Evolutionary conservation across 2,888 invertebrate genomes (phyloP), one percentile per base, ranked within the genome.

Genomic region (Drosophila koepferae): DNA sequence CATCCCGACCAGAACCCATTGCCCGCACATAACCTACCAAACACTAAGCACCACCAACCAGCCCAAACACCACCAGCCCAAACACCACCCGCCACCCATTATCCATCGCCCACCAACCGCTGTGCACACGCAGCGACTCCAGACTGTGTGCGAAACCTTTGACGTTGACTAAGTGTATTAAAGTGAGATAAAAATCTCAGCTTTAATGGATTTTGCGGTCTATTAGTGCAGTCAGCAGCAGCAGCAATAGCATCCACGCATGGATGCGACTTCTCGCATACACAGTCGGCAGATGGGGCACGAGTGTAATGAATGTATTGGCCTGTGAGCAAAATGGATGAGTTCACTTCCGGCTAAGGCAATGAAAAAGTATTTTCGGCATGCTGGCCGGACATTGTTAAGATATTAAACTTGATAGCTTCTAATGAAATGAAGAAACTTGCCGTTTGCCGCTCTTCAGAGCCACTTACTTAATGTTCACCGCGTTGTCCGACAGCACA

Each of bases 401-500:
- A 71, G 62, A 70, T 72, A 75, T 77, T 81, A 68, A 63, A 62
- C 63, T 77, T 80, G 63, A 72, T 72, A 62, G 61, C 63, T 72
- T 72, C 28, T 65, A 77, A 73, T 54, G 65, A 54, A 75, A 75
- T 64, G 49, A 60, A 63, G 41, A 65, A 76, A 63, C 12, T 77
- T 23, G 34, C 40, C 34, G 38, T 23, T 41, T 43, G 28, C 5
- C 20, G 12, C 28, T 9, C 18, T 40, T 8, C 2, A 14, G 12
- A 20, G 36, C 14, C 28, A 90, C 90, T 87, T 64, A 93, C 93
- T 93, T 89, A 23, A 96, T 94, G 69, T 94, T 93, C 12, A 95
- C 95, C 53, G 95, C 94, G 84, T 94, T 94, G 9, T 94, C 93
- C 63, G 95, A 95, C 12, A 95, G 81, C 55, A 94, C 93, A 75